These are phyloP conservation scores for Saimiri boliviensis DNA, from an alignment of 2,113 vertebrate species.

Conservation along the genomic window DNA sequence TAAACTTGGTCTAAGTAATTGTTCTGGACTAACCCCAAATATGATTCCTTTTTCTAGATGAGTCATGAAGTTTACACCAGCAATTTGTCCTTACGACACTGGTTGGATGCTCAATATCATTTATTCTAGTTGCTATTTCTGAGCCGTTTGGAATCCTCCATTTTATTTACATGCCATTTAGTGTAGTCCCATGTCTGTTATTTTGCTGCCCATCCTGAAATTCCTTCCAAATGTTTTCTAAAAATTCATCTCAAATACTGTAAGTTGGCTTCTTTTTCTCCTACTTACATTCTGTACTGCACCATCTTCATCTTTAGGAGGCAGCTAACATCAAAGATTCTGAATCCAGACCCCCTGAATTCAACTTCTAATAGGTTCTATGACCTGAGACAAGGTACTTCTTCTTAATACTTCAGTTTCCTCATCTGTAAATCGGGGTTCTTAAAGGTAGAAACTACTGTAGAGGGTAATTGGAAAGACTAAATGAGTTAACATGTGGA, in stretches of 20 bases:
- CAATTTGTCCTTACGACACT: background rate
- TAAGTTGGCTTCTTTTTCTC: background rate
- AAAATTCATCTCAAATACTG: background rate
- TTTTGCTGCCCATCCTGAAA: background rate
- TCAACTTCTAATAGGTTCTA: background rate
- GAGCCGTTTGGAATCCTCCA: background rate
- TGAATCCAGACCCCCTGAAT: background rate
- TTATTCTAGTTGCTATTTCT: background rate
- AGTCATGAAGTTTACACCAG: background rate
- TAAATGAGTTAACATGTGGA: background rate
- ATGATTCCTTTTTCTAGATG: background rate
- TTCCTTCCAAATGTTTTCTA: background rate
- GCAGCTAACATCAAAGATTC: background rate
- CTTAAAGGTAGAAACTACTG: background rate
- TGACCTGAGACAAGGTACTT: background rate
- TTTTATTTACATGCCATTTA: background rate
- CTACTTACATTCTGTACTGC: background rate
- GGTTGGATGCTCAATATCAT: background rate
- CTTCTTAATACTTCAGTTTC: background rate
- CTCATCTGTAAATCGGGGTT: background rate
- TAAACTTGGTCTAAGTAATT: constrained; percentile 27
- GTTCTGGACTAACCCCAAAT: constrained; percentile 4
- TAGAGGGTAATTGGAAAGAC: background rate
- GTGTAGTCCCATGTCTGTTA: background rate
- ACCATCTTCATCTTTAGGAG: background rate